These are phyloP conservation scores for Drosophila aff. DNA, from an alignment of 1,140 invertebrate genomes.

Conservation along the genomic window DNA sequence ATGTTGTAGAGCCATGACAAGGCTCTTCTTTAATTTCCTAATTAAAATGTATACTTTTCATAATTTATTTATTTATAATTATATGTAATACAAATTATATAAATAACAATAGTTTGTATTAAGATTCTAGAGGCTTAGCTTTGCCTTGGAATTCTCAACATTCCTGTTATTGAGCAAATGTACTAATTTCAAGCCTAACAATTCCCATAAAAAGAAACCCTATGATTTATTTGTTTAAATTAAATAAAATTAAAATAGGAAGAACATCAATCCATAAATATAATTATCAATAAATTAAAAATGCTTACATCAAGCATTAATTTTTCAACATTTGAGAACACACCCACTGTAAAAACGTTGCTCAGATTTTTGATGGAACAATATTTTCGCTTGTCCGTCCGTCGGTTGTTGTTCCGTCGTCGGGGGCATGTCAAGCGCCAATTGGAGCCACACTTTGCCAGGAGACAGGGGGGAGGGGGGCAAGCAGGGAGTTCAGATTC, in stretches of 20 bases:
- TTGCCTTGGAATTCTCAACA: too few relatives aligned
- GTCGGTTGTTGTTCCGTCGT: slow-evolving; percentile 22
- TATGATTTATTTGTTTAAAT: not conserved
- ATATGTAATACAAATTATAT: too few relatives aligned
- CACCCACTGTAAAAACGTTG: slow-evolving; percentile 39
- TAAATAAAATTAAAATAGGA: not conserved
- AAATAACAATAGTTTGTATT: too few relatives aligned
- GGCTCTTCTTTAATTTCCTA: too few relatives aligned
- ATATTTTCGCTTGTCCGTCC: slow-evolving; percentile 69
- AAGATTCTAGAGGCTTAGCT: too few relatives aligned
- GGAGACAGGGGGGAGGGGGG: not conserved
- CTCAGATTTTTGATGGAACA: slow-evolving; percentile 75
- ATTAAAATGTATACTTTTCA: too few relatives aligned
- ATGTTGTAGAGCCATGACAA: too few relatives aligned
- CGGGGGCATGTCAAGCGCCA: slow-evolving; percentile 60
- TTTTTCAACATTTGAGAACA: not conserved
- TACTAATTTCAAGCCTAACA: too few relatives aligned
- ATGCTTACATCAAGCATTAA: fast-evolving
- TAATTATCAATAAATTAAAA: not conserved
- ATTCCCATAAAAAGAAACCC: too few relatives aligned
- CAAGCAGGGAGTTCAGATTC: slow-evolving; percentile 1
- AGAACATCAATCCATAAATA: not conserved
- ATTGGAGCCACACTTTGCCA: slow-evolving; percentile 73
- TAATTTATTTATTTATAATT: too few relatives aligned
- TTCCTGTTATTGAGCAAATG: too few relatives aligned